phyloP scores from a whole-genome alignment of 2,797 vertebrate species.

The Phataginus tetradactyla region DNA sequence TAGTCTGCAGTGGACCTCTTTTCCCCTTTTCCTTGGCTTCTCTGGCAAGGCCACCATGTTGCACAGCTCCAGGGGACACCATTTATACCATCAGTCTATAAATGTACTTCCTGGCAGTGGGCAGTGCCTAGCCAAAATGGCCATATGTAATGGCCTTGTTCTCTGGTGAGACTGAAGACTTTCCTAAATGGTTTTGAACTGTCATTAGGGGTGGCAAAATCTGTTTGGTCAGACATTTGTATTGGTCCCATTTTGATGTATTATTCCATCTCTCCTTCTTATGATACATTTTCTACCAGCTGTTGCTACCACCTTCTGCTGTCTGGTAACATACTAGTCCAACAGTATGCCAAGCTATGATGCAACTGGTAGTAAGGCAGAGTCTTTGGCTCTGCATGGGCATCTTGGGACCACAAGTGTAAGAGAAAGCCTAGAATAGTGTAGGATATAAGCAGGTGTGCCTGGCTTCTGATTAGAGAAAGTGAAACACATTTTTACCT shows the following conservation, averaged over 20 bases:
- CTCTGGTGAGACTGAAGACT: not conserved
- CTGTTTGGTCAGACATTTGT: not conserved
- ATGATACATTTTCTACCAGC: not conserved
- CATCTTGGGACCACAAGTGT: not conserved
- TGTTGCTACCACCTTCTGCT: not conserved
- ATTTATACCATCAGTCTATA: not conserved
- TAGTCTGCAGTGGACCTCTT: not conserved
- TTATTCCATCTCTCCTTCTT: slow-evolving; percentile 8
- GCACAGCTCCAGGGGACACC: not conserved
- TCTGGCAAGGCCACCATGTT: not conserved
- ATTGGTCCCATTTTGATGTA: not conserved
- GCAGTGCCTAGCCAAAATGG: not conserved
- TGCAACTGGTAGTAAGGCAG: not conserved
- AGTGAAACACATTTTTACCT: slow-evolving; percentile 37
- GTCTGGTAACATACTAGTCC: not conserved
- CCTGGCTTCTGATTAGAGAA: slow-evolving; percentile 49
- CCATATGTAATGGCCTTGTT: not conserved
- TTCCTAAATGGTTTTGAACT: slow-evolving; percentile 25
- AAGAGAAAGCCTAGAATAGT: not conserved
- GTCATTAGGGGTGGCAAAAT: not conserved
- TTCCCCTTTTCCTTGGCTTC: not conserved
- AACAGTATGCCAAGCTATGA: not conserved
- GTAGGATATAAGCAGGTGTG: slow-evolving; percentile 14
- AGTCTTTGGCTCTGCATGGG: not conserved
- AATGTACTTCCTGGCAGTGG: not conserved